phyloP scores from a whole-genome alignment of 1,140 invertebrate genomes.

The Hyles euphorbiae region DNA sequence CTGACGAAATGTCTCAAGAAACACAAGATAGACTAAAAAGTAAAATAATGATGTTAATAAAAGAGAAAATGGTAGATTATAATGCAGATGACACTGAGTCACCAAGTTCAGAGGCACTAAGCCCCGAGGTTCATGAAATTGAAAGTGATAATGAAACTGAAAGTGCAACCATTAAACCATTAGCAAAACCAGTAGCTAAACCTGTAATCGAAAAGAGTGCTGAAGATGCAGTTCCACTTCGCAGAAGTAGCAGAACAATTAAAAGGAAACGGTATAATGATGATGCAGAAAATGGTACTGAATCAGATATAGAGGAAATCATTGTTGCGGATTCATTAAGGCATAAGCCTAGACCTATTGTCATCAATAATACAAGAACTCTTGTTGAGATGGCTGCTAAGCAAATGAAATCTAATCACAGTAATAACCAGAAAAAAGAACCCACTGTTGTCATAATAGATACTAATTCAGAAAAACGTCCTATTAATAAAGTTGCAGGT shows the following conservation, averaged over 20 bases:
- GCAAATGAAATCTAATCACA: slow-evolving; percentile 54
- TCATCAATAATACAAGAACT: slow-evolving; percentile 84
- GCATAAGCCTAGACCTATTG: slow-evolving; percentile 76
- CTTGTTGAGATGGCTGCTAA: slow-evolving; percentile 81
- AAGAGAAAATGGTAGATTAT: slow-evolving; percentile 25
- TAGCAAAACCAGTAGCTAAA: slow-evolving; percentile 33
- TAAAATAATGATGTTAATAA: slow-evolving; percentile 33
- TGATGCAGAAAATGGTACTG: slow-evolving; percentile 78
- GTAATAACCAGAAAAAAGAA: slow-evolving; percentile 80
- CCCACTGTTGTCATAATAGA: slow-evolving; percentile 87
- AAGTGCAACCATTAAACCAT: slow-evolving; percentile 13
- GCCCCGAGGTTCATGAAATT: slow-evolving; percentile 43
- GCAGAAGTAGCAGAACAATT: slow-evolving; percentile 79
- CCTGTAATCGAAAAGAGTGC: slow-evolving; percentile 11
- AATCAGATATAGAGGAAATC: slow-evolving; percentile 80
- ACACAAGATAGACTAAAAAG: slow-evolving; percentile 28
- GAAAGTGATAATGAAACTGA: slow-evolving; percentile 43
- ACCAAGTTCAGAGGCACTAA: slow-evolving; percentile 5
- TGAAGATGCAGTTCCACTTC: slow-evolving; percentile 65
- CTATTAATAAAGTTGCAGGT: slow-evolving; percentile 17
- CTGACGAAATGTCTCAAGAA: slow-evolving; percentile 36
- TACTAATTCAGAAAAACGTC: slow-evolving; percentile 77
- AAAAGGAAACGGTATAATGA: slow-evolving; percentile 80
- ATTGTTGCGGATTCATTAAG: slow-evolving; percentile 78
- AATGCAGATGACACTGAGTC: slow-evolving; percentile 32